A percentile compares a stretch with the other conserved stretches of the same genome.
These are phyloP conservation scores for Piliocolobus tephrosceles DNA, from an alignment of 2,113 vertebrate species.

Conservation along the genomic window DNA sequence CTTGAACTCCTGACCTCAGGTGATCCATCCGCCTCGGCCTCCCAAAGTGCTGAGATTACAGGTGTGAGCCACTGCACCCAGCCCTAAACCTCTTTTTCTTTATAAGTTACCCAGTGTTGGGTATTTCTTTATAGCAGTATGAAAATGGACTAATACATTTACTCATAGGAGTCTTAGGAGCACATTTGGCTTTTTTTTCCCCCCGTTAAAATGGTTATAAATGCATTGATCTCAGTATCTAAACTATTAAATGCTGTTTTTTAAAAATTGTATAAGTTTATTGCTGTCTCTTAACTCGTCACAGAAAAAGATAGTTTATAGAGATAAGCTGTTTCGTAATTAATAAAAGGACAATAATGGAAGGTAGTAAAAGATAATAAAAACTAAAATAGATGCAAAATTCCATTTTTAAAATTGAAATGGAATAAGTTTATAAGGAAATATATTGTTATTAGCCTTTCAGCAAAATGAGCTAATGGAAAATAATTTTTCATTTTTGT, in stretches of 20 bases:
- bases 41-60: too few species aligned
- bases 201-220: background rate
- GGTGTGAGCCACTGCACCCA: rapidly evolving
- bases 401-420: conserved; percentile 1
- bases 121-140: too few species aligned
- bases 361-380: background rate
- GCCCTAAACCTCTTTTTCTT: too few species aligned
- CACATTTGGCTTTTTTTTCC: background rate
- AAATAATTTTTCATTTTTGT: conserved; percentile 15
- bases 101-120: too few species aligned
- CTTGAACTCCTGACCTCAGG: too few species aligned
- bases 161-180: background rate
- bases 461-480: background rate
- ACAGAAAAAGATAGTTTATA: background rate
- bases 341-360: background rate
- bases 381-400: background rate
- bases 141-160: background rate
- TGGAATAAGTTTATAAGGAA: background rate
- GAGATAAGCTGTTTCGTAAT: background rate
- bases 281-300: background rate
- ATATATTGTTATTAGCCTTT: background rate
- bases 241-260: background rate
- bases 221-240: background rate
- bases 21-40: too few species aligned
- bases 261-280: background rate